phyloP scores from a whole-genome alignment of 2,888 invertebrate genomes.

The Calameuta filiformis region DNA sequence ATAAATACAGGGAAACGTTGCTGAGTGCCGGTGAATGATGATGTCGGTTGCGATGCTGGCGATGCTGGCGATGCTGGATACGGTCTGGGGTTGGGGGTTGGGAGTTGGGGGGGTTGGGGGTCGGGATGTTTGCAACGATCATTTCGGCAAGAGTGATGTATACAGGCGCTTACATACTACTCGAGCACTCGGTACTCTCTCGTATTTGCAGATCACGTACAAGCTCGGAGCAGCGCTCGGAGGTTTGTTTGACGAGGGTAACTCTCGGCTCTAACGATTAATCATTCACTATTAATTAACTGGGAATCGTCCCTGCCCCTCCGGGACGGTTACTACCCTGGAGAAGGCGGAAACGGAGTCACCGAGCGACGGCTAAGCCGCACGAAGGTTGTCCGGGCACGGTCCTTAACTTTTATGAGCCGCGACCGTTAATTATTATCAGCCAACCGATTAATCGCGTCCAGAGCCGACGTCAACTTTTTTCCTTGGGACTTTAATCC shows the following conservation, averaged over 20 bases:
- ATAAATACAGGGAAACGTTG: no score
- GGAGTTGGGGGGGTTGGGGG: no score
- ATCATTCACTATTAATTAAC: conserved; percentile 62
- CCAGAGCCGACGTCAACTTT: neutral
- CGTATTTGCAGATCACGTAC: conserved; percentile 56
- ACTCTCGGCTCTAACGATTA: conserved; percentile 51
- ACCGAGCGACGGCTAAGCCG: conserved; percentile 23
- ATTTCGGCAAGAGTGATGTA: no score
- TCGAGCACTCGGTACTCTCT: conserved; percentile 25
- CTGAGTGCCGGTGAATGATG: no score
- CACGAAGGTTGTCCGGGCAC: conserved; percentile 42
- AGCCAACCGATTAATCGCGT: conserved; percentile 28
- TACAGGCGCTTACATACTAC: conserved; percentile 24
- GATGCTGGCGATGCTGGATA: neutral
- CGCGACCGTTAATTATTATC: conserved; percentile 48
- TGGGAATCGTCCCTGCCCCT: conserved; percentile 35
- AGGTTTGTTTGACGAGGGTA: conserved; percentile 61
- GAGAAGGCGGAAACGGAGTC: no score
- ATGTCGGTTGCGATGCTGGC: no score
- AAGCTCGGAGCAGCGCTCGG: conserved; percentile 41
- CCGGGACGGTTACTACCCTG: neutral
- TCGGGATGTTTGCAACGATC: no score
- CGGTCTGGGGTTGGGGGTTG: neutral
- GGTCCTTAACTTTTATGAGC: conserved; percentile 57
- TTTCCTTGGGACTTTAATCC: no score